Evolutionary conservation across 1,140 invertebrate genomes (phyloP), one percentile per base, ranked within the genome.

Genomic region (Marisa cornuarietis): DNA sequence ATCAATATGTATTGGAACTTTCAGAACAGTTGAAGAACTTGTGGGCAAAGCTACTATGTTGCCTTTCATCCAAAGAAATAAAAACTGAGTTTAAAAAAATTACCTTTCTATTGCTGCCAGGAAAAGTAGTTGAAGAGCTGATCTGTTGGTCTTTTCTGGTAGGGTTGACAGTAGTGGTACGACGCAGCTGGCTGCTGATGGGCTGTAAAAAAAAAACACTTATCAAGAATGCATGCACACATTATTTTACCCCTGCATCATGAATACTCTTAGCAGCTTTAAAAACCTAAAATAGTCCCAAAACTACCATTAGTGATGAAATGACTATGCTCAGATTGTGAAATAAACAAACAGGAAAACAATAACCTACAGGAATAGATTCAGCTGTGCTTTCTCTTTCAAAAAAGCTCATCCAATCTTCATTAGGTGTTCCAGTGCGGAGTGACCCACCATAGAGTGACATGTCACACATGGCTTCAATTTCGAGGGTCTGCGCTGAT

Each of bases 371-470:
- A 73, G 76, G 65, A 18, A 85, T 68, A 22, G 86, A 88, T 63
- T 88, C 88, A 20, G 83, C 81, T 16, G 86, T 87, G 80, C 88
- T 89, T 76, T 88, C 88, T 31, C 87, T 83, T 13, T 88, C 88
- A 54, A 84, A 79, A 58, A 78, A 78, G 8, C 82, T 81, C 31
- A 82, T 62, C 31, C 83, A 78, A 24, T 83, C 81, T 6, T 80
- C 79, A 26, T 83, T 72, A 49, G 79, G 81, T 20, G 83, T 80
- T 10, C 71, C 75, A 24, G 79, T 82, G 24, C 82, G 79, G 72
- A 84, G 82, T 9, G 85, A 86, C 10, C 82, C 76, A 4, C 82
- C 82, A 71, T 76, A 75, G 51, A 81, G 77, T 20, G 85, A 84
- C 72, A 84, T 71, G 52, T 79, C 83, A 82, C 84, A 85, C 72